A percentile compares a stretch with the other conserved stretches of the same genome.
Evolutionary conservation across 2,797 vertebrate genomes (phyloP).

Genomic region (Myotis findleyi): DNA sequence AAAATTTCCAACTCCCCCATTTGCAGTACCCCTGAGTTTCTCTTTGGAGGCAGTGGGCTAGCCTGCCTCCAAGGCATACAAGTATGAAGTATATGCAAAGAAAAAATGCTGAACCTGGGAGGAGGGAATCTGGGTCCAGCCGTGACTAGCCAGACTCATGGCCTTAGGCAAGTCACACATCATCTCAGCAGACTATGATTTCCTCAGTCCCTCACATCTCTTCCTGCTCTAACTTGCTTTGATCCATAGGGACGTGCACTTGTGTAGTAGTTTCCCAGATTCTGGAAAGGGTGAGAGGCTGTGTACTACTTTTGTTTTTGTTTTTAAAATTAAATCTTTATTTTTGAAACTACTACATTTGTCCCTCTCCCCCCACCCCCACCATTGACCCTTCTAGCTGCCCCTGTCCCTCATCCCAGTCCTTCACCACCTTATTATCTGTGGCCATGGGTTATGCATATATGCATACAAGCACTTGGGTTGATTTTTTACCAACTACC

Average conservation of each 20-base stretch:
- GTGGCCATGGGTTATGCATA: no score
- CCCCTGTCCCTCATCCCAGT: no score
- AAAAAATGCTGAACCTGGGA: not conserved
- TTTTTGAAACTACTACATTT: no score
- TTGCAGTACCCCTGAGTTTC: not conserved
- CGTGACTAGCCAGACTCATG: not conserved
- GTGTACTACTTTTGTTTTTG: not conserved
- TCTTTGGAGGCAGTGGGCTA: not conserved
- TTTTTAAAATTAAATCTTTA: no score
- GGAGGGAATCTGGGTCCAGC: not conserved
- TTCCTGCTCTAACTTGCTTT: not conserved
- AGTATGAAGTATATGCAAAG: not conserved
- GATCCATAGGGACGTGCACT: no score
- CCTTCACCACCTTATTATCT: no score
- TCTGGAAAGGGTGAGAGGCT: not conserved
- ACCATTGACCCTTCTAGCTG: no score
- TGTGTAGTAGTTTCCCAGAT: not conserved
- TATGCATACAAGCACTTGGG: no score
- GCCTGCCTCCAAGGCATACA: not conserved
- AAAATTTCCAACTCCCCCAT: not conserved
- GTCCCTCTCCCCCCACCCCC: no score
- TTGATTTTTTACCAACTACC: no score
- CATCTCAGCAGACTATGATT: not conserved
- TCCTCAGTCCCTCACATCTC: not conserved
- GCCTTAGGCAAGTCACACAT: not conserved